Conservation (phyloP, 2,888 invertebrate species). For the Drosophila longiperda region DNA sequence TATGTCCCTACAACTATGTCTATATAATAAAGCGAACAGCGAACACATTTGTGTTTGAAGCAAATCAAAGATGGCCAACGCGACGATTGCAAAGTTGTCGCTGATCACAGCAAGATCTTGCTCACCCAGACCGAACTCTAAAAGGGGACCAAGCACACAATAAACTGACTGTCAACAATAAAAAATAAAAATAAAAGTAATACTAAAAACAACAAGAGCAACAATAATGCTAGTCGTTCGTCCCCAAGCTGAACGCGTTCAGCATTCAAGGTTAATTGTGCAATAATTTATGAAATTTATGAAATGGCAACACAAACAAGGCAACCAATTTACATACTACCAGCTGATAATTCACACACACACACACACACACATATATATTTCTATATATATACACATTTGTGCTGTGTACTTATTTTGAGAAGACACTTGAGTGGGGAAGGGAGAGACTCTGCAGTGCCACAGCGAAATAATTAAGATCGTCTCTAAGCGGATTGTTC, state of each 20-base stretch:
- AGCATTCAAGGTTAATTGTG: constrained; percentile 72
- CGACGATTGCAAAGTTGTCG: constrained; percentile 36
- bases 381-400: not conserved
- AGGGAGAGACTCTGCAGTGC: not conserved
- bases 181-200: not conserved
- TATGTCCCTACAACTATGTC: constrained; percentile 14
- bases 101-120: constrained; percentile 44
- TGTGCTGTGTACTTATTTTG: not conserved
- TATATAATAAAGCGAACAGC: not conserved
- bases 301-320: constrained; percentile 55
- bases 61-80: constrained; percentile 43
- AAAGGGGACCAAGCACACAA: constrained; percentile 43
- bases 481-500: constrained; percentile 19
- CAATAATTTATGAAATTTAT: constrained; percentile 71
- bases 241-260: constrained; percentile 22
- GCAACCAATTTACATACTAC: constrained; percentile 39
- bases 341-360: constrained; percentile 5
- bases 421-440: not conserved
- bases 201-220: constrained; percentile 3
- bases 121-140: constrained; percentile 50
- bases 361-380: not conserved
- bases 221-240: not conserved
- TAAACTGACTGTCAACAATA: constrained; percentile 18
- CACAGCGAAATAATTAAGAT: constrained; percentile 22
- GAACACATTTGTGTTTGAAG: not conserved